Evolutionary conservation across 92 coral and sea anemone species (phyloP).

Genomic region (Scolanthus callimorphus): DNA sequence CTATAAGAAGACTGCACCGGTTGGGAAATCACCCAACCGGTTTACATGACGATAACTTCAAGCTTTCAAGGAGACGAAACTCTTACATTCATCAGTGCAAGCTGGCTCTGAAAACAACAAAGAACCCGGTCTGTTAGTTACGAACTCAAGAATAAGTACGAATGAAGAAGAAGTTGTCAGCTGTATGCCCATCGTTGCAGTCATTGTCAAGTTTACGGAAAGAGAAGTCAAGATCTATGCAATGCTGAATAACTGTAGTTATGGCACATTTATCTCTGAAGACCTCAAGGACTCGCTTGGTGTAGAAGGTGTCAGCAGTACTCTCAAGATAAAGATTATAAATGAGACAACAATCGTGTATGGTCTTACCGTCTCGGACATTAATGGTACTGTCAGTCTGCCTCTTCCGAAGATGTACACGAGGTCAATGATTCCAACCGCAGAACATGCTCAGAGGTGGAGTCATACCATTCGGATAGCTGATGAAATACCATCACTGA

Average conservation of each 20-base stretch:
- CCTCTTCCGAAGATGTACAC: conserved; percentile 14
- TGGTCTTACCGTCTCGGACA: conserved; percentile 28
- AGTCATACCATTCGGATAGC: conserved; percentile 21
- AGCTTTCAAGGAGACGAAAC: not conserved
- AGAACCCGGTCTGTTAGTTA: conserved; percentile 7
- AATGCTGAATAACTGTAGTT: conserved; percentile 45
- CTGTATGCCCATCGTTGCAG: conserved; percentile 43
- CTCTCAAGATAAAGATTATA: conserved; percentile 15
- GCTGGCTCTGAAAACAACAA: not conserved
- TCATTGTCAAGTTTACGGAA: conserved; percentile 15
- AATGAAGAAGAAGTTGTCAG: conserved; percentile 2
- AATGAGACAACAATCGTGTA: conserved; percentile 31
- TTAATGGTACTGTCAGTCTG: not conserved
- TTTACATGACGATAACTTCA: conserved; percentile 41
- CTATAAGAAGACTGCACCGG: conserved; percentile 6
- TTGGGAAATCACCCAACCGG: conserved; percentile 24
- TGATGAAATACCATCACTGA: conserved; percentile 14
- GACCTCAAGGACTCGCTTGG: conserved; percentile 11
- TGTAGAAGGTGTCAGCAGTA: conserved; percentile 21
- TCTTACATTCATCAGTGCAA: not conserved
- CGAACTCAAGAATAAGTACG: conserved; percentile 4
- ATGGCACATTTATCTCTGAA: conserved; percentile 39
- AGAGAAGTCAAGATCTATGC: conserved; percentile 24
- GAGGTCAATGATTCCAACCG: conserved; percentile 14
- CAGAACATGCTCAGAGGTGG: conserved; percentile 14